Conservation (phyloP, 2,797 vertebrate genomes). For the Perodicticus potto region DNA sequence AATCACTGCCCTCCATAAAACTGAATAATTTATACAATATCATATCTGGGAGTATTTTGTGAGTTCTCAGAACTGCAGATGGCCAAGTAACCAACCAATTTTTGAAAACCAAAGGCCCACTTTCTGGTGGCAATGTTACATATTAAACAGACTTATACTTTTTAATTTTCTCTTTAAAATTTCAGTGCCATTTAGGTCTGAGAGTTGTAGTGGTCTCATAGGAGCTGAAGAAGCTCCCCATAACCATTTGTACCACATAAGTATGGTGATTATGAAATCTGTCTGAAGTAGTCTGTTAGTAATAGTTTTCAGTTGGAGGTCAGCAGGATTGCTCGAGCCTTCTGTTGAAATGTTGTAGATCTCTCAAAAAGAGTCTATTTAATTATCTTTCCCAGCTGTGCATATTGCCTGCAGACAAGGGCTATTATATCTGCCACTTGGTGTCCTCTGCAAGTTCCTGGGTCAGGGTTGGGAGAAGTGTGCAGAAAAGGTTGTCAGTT, state of each 20-base stretch:
- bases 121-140: constrained; percentile 6
- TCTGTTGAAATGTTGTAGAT: constrained; percentile 46
- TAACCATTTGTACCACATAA: neutral
- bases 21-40: neutral
- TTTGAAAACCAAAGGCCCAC: neutral
- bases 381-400: constrained; percentile 48
- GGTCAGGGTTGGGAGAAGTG: neutral
- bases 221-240: neutral
- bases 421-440: neutral
- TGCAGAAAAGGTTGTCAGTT: neutral
- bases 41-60: neutral
- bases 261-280: constrained; percentile 49
- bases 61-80: neutral
- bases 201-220: neutral
- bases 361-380: constrained; percentile 36
- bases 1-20: neutral
- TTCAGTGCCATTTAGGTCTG: neutral
- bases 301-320: constrained; percentile 41
- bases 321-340: neutral
- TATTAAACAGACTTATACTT: constrained; percentile 6
- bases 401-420: neutral
- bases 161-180: constrained; percentile 9
- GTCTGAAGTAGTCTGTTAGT: constrained; percentile 35
- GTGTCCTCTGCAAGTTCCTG: neutral
- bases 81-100: neutral